phyloP scores from a whole-genome alignment of 2,888 invertebrate genomes.

The Alloscopus bannaensis region DNA sequence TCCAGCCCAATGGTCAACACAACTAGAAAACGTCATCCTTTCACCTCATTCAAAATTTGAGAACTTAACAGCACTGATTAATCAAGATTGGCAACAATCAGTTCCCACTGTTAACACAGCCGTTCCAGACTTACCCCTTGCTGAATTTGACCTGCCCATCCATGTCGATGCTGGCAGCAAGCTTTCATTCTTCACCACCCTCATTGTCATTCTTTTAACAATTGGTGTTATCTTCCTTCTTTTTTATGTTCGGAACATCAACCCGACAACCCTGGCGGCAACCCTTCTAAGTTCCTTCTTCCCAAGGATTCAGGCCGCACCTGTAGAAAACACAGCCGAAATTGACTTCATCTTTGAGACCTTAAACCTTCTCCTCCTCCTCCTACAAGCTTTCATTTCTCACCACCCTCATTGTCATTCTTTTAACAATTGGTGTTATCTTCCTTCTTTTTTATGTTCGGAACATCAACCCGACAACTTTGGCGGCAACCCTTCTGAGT shows the following conservation, averaged over 20 bases:
- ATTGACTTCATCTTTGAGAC: neutral
- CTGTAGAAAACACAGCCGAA: neutral
- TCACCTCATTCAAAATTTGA: neutral
- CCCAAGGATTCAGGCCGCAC: neutral
- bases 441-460: no score
- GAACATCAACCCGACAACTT: no score
- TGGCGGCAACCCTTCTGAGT: neutral
- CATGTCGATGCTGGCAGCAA: constrained; percentile 16
- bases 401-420: no score
- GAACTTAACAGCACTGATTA: neutral
- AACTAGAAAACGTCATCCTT: neutral
- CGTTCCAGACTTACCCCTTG: neutral
- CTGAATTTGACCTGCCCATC: neutral
- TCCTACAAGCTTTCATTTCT: no score
- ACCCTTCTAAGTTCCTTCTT: neutral
- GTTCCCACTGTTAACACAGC: neutral
- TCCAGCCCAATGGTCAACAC: constrained; percentile 3
- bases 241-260: no score
- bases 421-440: no score
- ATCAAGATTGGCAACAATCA: neutral
- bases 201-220: neutral
- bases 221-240: constrained; percentile 1
- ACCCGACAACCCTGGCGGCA: no score
- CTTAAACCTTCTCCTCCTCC: neutral
- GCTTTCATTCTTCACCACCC: neutral